phyloP scores from a whole-genome alignment of 1,140 invertebrate species.

The Bombus picipes region DNA sequence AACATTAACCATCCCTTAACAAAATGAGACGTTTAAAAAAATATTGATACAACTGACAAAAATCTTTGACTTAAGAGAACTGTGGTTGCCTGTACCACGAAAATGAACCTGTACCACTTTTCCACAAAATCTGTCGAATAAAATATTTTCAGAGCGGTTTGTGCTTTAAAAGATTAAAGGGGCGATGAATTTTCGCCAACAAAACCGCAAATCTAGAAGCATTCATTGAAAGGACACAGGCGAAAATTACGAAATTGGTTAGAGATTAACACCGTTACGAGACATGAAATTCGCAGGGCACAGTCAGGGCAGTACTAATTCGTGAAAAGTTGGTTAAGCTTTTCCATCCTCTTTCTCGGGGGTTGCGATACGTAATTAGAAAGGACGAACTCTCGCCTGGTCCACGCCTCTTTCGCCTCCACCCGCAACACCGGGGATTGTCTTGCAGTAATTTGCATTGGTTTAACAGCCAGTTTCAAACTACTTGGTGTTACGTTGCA shows the following conservation, averaged over 20 bases:
- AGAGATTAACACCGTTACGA: conserved; percentile 6
- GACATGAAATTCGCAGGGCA: conserved; percentile 25
- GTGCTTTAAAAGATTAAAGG: too few species aligned
- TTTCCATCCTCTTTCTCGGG: conserved; percentile 46
- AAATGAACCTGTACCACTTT: too few species aligned
- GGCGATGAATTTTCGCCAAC: neutral
- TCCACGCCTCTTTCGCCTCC: conserved; percentile 8
- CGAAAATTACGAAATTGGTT: conserved; percentile 25
- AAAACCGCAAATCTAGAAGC: neutral
- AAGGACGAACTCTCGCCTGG: conserved; percentile 37
- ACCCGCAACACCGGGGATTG: conserved; percentile 45
- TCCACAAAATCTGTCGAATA: too few species aligned
- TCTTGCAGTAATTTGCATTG: conserved; percentile 71
- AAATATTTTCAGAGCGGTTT: too few species aligned
- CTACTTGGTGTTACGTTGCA: conserved; percentile 70
- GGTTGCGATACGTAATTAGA: conserved; percentile 69
- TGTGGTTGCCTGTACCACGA: too few species aligned
- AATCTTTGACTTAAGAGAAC: neutral
- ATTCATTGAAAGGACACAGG: neutral
- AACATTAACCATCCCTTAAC: neutral
- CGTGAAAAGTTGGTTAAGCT: conserved; percentile 69
- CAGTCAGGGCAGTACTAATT: conserved; percentile 30
- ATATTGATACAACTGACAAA: neutral
- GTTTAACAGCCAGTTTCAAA: conserved; percentile 74
- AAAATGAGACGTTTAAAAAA: neutral